These are phyloP conservation scores for Poecilia velifera DNA, from an alignment of 2,797 vertebrate genomes.

Conservation along the genomic window DNA sequence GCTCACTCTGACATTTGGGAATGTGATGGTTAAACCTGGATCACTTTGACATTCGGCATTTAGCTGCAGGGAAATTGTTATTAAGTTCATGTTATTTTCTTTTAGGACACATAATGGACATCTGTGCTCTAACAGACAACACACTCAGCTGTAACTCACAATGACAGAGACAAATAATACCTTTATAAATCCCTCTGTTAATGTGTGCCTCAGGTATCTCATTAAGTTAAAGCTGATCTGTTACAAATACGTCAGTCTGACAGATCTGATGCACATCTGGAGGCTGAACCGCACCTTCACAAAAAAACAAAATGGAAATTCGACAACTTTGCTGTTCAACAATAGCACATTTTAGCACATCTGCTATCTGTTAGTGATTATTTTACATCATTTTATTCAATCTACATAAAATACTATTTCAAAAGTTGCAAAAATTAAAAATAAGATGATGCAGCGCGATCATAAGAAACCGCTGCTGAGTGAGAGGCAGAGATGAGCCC, in stretches of 20 bases:
- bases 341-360: background rate
- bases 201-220: background rate
- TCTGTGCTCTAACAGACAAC: background rate
- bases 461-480: background rate
- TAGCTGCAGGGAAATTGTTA: background rate
- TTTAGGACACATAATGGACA: background rate
- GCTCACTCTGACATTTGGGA: background rate
- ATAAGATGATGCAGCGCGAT: background rate
- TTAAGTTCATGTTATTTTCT: background rate
- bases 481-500: constrained; percentile 16
- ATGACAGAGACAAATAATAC: background rate
- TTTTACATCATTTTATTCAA: background rate
- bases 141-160: background rate
- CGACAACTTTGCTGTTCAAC: background rate
- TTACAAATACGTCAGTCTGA: background rate
- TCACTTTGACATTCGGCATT: background rate
- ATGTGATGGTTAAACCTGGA: background rate
- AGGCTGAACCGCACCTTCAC: background rate
- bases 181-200: background rate
- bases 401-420: background rate
- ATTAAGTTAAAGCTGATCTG: background rate
- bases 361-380: background rate
- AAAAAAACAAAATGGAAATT: background rate
- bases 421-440: background rate
- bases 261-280: background rate